These are phyloP conservation scores for Platichthys stellatus DNA, from an alignment of 2,113 vertebrate species.

Conservation along the genomic window DNA sequence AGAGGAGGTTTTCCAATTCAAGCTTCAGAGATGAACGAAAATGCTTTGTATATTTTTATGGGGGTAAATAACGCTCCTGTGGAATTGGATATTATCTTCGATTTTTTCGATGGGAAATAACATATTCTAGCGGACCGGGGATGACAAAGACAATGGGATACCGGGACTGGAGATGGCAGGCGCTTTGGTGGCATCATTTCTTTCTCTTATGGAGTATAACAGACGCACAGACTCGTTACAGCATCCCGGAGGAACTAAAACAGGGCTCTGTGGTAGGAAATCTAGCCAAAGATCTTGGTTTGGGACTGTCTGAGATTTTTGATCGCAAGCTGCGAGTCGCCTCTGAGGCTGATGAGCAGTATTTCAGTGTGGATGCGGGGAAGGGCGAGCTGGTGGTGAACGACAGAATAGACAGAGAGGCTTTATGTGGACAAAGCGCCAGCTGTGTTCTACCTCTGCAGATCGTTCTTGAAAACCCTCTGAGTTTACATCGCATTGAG, in stretches of 20 bases:
- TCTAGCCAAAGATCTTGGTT: constrained; percentile 83
- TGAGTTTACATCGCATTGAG: constrained; percentile 72
- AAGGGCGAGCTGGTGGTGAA: constrained; percentile 82
- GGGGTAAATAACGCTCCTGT: background rate
- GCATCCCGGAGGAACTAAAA: constrained; percentile 80
- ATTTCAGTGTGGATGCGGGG: constrained; percentile 81
- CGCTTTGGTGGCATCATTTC: constrained; percentile 61
- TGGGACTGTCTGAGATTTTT: constrained; percentile 77
- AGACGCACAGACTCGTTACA: constrained; percentile 74
- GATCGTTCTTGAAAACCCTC: constrained; percentile 82
- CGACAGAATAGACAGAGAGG: constrained; percentile 85
- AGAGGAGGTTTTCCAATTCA: background rate
- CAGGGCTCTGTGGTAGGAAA: constrained; percentile 82
- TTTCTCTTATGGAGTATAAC: constrained; percentile 72
- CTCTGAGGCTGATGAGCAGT: constrained; percentile 77
- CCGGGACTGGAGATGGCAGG: constrained; percentile 64
- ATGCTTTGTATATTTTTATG: background rate
- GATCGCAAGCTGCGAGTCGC: constrained; percentile 80
- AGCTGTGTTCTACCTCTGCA: constrained; percentile 83
- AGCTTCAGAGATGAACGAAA: background rate
- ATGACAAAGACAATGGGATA: constrained; percentile 66
- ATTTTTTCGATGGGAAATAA: constrained; percentile 39
- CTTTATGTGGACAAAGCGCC: constrained; percentile 80
- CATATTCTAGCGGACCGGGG: constrained; percentile 20
- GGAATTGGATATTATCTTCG: constrained; percentile 31